phyloP scores from a whole-genome alignment of 2,113 vertebrate genomes.

The Promerops cafer region DNA sequence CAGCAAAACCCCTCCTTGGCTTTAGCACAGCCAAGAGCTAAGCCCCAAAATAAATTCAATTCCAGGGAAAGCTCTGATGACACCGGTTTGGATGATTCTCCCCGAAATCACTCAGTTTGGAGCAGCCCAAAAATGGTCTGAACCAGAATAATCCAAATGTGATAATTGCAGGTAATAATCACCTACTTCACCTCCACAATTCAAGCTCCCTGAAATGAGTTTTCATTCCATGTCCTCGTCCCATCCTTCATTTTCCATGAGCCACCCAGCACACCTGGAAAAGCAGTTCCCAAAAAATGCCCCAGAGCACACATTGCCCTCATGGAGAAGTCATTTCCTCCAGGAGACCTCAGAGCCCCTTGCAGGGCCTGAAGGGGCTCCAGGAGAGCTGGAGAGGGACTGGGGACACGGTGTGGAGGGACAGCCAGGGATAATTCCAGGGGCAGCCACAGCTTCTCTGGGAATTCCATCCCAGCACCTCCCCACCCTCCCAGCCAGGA shows the following conservation, averaged over 20 bases:
- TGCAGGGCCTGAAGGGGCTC: neutral
- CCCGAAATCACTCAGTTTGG: rapidly evolving
- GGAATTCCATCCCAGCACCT: neutral
- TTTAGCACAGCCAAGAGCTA: neutral
- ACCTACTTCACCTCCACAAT: no score
- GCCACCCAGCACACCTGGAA: no score
- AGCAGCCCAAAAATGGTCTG: neutral
- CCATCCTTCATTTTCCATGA: neutral
- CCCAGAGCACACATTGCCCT: neutral
- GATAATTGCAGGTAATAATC: no score
- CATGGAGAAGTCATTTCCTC: rapidly evolving
- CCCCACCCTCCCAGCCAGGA: no score
- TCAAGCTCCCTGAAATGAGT: rapidly evolving
- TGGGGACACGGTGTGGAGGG: neutral
- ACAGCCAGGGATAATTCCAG: neutral
- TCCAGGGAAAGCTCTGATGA: neutral
- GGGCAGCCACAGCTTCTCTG: neutral
- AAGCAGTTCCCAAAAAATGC: neutral
- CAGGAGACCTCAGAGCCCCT: neutral
- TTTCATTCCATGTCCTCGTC: rapidly evolving
- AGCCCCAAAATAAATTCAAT: neutral
- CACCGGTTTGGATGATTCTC: neutral
- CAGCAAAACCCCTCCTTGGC: neutral
- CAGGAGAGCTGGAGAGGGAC: neutral
- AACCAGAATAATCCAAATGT: neutral